Evolutionary conservation across 2,888 invertebrate species (phyloP).

Genomic region (Athalia rosae): DNA sequence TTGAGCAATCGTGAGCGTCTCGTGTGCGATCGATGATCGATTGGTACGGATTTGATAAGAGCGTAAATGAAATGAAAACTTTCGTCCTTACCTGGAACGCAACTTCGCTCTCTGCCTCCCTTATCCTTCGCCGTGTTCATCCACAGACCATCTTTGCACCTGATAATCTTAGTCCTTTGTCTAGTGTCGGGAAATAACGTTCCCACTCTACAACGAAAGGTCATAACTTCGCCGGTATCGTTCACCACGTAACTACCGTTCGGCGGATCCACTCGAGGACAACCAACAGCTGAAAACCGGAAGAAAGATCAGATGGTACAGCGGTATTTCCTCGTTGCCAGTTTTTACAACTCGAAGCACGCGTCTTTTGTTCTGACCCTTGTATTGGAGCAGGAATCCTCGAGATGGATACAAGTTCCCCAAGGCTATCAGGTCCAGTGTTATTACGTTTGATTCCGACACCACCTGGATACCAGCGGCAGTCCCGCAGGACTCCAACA

Average conservation of each 20-base stretch:
- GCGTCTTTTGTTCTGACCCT: constrained; percentile 60
- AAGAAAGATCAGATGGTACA: neutral
- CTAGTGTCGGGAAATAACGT: constrained; percentile 82
- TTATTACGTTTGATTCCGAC: constrained; percentile 66
- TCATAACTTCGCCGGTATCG: constrained; percentile 80
- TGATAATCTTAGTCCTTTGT: constrained; percentile 77
- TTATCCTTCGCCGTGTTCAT: constrained; percentile 63
- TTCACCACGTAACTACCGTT: constrained; percentile 82
- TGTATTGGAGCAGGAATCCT: constrained; percentile 69
- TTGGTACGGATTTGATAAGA: neutral
- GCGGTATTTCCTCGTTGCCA: neutral
- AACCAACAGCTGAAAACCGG: constrained; percentile 78
- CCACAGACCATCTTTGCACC: constrained; percentile 82
- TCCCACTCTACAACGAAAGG: constrained; percentile 82
- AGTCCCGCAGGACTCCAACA: constrained; percentile 69
- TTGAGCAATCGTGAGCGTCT: neutral
- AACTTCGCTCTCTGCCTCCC: constrained; percentile 75
- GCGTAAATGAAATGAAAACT: neutral
- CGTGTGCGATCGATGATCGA: neutral
- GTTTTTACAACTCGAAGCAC: neutral
- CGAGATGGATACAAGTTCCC: constrained; percentile 64
- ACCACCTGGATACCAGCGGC: constrained; percentile 65
- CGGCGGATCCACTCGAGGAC: constrained; percentile 80
- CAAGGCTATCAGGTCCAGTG: constrained; percentile 67
- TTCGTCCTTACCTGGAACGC: constrained; percentile 77